A percentile compares a stretch with the other conserved stretches of the same genome.
These are phyloP conservation scores for Drosophila affinis DNA, from an alignment of 2,888 invertebrate genomes.

Conservation along the genomic window DNA sequence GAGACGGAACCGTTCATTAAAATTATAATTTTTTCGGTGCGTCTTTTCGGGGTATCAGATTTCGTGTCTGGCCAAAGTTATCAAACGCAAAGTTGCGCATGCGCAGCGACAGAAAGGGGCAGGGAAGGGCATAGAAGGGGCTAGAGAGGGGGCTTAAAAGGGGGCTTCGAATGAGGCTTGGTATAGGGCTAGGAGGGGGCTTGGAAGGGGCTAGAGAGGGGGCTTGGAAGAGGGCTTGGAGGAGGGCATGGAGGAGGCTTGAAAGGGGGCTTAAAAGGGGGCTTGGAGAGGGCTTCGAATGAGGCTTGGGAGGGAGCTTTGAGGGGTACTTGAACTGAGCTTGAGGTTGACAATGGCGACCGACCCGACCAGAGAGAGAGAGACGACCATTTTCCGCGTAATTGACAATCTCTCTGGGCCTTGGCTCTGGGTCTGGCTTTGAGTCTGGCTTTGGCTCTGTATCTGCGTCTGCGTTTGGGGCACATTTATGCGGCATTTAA, in stretches of 20 bases:
- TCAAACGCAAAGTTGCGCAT: conserved; percentile 60
- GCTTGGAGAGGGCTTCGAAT: neutral
- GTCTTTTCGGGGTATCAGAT: conserved; percentile 60
- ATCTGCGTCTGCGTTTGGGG: conserved; percentile 34
- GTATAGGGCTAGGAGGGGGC: too few relatives aligned
- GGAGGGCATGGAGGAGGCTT: neutral
- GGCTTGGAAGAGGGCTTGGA: neutral
- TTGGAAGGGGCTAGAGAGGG: too few relatives aligned
- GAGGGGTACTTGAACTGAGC: too few relatives aligned
- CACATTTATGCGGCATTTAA: conserved; percentile 81
- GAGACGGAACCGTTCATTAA: conserved; percentile 71
- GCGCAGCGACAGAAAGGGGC: conserved; percentile 52
- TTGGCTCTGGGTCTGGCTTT: conserved; percentile 21
- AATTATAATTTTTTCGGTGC: conserved; percentile 36
- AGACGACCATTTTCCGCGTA: conserved; percentile 58
- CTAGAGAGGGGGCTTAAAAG: too few relatives aligned
- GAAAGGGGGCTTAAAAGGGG: too few relatives aligned
- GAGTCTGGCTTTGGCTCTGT: too few relatives aligned
- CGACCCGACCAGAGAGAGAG: conserved; percentile 33
- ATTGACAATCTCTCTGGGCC: conserved; percentile 62
- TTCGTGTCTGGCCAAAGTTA: conserved; percentile 48
- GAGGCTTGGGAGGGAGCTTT: too few relatives aligned
- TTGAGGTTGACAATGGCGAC: conserved; percentile 17
- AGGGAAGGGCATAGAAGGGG: conserved; percentile 3
- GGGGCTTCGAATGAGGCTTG: too few relatives aligned